These are phyloP conservation scores for Formica aserva DNA, from an alignment of 2,888 invertebrate species.

Conservation along the genomic window DNA sequence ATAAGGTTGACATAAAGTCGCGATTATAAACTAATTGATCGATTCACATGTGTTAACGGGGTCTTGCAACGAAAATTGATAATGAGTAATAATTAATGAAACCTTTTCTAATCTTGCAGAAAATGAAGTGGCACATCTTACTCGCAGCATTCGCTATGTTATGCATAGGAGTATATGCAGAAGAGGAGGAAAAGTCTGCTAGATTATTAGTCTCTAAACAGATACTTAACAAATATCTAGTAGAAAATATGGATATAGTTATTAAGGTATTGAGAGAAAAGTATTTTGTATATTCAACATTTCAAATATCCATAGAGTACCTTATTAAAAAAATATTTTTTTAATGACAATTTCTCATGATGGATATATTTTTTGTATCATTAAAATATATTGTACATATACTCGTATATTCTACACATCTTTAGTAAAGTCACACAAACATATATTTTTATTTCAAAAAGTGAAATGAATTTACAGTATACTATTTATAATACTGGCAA, in stretches of 20 bases:
- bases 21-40: not conserved
- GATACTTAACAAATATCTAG: conserved; percentile 97
- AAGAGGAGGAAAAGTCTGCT: conserved; percentile 91
- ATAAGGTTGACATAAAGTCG: conserved; percentile 24
- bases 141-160: conserved; percentile 86
- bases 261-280: conserved; percentile 88
- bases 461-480: conserved; percentile 87
- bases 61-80: not conserved
- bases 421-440: conserved; percentile 6
- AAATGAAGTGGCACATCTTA: conserved; percentile 84
- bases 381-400: not conserved
- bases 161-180: conserved; percentile 86
- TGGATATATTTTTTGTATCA: not conserved
- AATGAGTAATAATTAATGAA: not conserved
- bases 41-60: not conserved
- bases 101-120: conserved; percentile 50
- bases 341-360: not conserved
- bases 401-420: not conserved
- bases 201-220: conserved; percentile 96
- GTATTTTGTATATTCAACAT: not conserved
- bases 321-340: not conserved
- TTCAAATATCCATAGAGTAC: not conserved
- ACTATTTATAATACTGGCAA: conserved; percentile 97
- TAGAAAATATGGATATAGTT: conserved; percentile 98
- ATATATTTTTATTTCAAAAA: not conserved